A percentile compares a stretch with the other conserved stretches of the same genome.
phyloP scores from a whole-genome alignment of 2,888 invertebrate species.

The Acanthacorydalis orientalis region DNA sequence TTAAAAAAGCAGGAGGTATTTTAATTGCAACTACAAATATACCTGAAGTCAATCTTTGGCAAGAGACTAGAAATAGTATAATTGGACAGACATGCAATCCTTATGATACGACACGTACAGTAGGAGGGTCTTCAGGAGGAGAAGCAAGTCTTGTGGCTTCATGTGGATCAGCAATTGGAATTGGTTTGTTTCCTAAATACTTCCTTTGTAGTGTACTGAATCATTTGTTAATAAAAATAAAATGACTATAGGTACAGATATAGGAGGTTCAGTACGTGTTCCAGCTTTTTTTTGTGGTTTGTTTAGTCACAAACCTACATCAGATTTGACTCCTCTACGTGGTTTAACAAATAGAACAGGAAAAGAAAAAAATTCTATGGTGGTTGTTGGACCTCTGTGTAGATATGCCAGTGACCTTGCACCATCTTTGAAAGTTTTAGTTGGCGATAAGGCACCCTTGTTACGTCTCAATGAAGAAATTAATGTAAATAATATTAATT shows the following conservation, averaged over 20 bases:
- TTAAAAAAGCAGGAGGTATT: slow-evolving; percentile 72
- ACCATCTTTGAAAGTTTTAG: slow-evolving; percentile 53
- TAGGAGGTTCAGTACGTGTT: slow-evolving; percentile 92
- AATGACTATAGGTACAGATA: slow-evolving; percentile 50
- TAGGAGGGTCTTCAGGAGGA: slow-evolving; percentile 88
- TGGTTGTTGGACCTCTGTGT: slow-evolving; percentile 68
- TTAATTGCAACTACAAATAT: slow-evolving; percentile 81
- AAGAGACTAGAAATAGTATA: slow-evolving; percentile 74
- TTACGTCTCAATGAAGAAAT: slow-evolving; percentile 43
- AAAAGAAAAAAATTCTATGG: slow-evolving; percentile 55
- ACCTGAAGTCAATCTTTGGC: slow-evolving; percentile 87
- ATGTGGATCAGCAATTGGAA: slow-evolving; percentile 65
- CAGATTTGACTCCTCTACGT: slow-evolving; percentile 24
- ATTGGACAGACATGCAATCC: slow-evolving; percentile 86
- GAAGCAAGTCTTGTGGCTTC: slow-evolving; percentile 62
- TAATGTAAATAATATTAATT: slow-evolving; percentile 45
- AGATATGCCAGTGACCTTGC: slow-evolving; percentile 62
- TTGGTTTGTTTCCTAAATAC: slow-evolving; percentile 39
- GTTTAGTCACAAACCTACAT: slow-evolving; percentile 66
- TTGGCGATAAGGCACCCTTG: slow-evolving; percentile 32
- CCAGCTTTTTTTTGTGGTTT: slow-evolving; percentile 82
- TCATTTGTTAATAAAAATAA: neutral
- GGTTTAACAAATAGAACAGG: slow-evolving; percentile 58
- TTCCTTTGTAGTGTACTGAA: neutral
- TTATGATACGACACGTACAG: slow-evolving; percentile 67